A percentile compares a stretch with the other conserved stretches of the same genome.
These are phyloP conservation scores for Catamblyrhynchus diadema DNA, from an alignment of 2,797 vertebrate species.

Conservation along the genomic window DNA sequence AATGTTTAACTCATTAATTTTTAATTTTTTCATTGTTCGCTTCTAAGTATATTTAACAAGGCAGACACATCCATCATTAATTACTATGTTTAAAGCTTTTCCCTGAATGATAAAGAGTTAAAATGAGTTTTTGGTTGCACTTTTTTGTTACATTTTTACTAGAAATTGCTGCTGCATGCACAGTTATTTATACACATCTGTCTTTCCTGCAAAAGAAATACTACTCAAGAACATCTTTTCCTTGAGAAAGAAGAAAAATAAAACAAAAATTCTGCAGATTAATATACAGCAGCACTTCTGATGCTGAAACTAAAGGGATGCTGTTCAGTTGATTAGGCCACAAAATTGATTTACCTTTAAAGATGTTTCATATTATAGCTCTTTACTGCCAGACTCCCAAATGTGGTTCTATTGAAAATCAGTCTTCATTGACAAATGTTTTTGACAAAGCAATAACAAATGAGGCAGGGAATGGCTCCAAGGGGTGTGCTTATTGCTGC, in stretches of 20 bases:
- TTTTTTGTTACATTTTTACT: not conserved
- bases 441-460: constrained; percentile 36
- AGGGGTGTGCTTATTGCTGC: not conserved
- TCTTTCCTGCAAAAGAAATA: not conserved
- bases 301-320: not conserved
- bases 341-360: constrained; percentile 75
- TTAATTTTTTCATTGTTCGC: not conserved
- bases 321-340: constrained; percentile 53
- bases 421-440: constrained; percentile 51
- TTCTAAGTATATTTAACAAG: not conserved
- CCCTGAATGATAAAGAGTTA: not conserved
- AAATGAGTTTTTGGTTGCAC: not conserved
- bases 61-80: not conserved
- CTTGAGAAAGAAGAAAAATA: not conserved
- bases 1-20: not conserved
- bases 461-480: not conserved
- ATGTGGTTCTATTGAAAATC: constrained; percentile 74
- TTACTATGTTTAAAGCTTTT: not conserved
- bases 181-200: not conserved
- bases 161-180: not conserved
- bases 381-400: constrained; percentile 68
- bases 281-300: not conserved
- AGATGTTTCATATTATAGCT: constrained; percentile 69
- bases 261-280: not conserved
- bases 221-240: not conserved